A percentile compares a stretch with the other conserved stretches of the same genome.
Conservation (phyloP, 2,888 invertebrate genomes). For the Pseudococcus longispinus region DNA sequence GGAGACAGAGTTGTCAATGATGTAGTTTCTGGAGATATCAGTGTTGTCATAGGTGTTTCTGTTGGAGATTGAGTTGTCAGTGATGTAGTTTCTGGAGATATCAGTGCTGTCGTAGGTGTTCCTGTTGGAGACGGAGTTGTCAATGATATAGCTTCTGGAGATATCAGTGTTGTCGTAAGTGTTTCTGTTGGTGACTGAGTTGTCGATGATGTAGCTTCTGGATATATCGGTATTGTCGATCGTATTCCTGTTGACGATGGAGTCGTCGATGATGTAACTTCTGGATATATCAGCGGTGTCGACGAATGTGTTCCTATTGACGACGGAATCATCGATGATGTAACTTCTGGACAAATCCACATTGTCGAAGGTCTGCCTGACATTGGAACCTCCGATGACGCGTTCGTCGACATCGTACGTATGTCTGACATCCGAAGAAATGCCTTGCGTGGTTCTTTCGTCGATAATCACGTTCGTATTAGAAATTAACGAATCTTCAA, state of each 20-base stretch:
- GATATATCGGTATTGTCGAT: background rate
- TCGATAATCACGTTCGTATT: background rate
- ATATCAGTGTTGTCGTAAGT: background rate
- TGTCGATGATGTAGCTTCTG: slow-evolving; percentile 19
- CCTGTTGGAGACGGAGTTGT: background rate
- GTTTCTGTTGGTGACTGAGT: background rate
- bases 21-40: background rate
- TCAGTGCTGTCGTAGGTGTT: background rate
- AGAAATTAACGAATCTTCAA: background rate
- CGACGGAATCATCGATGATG: background rate
- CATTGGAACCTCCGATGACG: background rate
- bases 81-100: background rate
- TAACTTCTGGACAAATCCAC: slow-evolving; percentile 8
- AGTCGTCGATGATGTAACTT: background rate
- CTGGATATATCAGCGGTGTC: background rate
- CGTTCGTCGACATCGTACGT: background rate
- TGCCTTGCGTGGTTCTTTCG: background rate
- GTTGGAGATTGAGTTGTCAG: background rate
- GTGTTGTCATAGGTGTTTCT: background rate
- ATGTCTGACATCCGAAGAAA: background rate
- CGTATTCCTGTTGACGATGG: background rate
- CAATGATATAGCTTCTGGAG: background rate
- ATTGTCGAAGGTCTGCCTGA: background rate
- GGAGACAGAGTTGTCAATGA: background rate
- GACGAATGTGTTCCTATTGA: background rate